Conservation (phyloP, 2,888 invertebrate genomes). For the Pristionchus maxplancki region DNA sequence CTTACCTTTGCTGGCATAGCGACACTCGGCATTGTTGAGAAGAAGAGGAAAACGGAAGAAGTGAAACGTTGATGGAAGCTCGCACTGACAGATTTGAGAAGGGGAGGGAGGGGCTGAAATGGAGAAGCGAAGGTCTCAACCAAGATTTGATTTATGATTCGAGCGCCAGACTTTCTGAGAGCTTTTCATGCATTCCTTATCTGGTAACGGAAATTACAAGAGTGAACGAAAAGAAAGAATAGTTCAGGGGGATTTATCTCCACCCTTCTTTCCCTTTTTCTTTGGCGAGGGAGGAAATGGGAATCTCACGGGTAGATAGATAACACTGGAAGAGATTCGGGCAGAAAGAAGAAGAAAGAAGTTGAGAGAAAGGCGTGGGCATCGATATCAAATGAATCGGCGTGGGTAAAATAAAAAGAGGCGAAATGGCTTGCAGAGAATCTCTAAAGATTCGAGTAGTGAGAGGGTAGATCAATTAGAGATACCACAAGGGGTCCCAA, state of each 20-base stretch:
- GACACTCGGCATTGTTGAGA: neutral
- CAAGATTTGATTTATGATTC: conserved; percentile 18
- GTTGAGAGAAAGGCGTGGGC: conserved; percentile 5
- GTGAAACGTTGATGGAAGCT: conserved; percentile 40
- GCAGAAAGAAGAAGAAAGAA: neutral
- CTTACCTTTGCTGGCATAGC: conserved; percentile 18
- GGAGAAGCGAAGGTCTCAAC: neutral
- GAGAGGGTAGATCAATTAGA: conserved; percentile 24
- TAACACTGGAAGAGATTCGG: conserved; percentile 20
- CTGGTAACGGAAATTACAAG: neutral
- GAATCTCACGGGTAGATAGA: conserved; percentile 27
- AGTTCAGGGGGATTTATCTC: neutral
- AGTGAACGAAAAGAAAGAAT: neutral
- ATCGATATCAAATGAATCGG: neutral
- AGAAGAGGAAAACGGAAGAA: neutral
- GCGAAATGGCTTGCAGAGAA: neutral
- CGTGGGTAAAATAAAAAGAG: neutral
- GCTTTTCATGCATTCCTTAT: neutral
- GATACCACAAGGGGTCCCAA: neutral
- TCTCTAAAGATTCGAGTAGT: neutral
- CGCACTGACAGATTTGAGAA: neutral
- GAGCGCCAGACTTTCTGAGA: neutral
- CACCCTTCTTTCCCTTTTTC: neutral
- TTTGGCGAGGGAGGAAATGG: conserved; percentile 24
- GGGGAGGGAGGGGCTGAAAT: neutral